Base-by-base conservation (phyloP, 2,113 vertebrate species). In the Condylura cristata region DNA sequence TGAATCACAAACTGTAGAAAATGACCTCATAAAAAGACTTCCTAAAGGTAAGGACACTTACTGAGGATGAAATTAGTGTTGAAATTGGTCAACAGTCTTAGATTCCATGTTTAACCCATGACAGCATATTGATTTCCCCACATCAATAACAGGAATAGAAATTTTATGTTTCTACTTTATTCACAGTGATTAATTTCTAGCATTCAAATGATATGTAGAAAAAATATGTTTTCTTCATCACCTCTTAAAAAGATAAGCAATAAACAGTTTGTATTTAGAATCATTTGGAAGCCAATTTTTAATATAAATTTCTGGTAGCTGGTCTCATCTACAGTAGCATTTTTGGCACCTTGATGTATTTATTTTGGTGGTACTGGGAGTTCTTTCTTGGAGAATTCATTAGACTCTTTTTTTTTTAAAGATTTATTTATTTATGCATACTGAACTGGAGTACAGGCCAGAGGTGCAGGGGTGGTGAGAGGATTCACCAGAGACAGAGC, bases 231-330 rank as follows among this genome's bases (percentile, higher is more conserved):
- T 93, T 89, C 53, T 58, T 94, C 17, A 17, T 48, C 16, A 39
- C 1, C 8, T 89, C 8, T 76, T 72, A 87, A 86, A 86, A 44
- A 28, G 63, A n/a, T 13, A 66, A n/a, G 28, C 63, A 66, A 34
- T 66, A 66, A 32, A 60, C 37, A 6, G 4, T 53, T 71, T 84
- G 24, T 46, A 79, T 34, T 41, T 61, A 53, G 68, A 85, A 94
- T 83, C 37, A 87, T 75, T 93, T 85, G 46, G 9, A 88, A 95
- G n/a, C 34, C 32, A 74, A 63, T 88, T 60, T 7, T 46, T 46
- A 48, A 48, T 48, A 3, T 58, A 85, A 74, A 61, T 60, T 65
- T 71, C 13, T 91, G 5, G 53, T n/a, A 85, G 8, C 20, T 90
- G 48, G 37, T 61, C 18, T 81, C 28, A n/a, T 51, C 16, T 71